These are phyloP conservation scores for Phyllotreta cruciferae DNA, from an alignment of 2,888 invertebrate species.

Conservation along the genomic window DNA sequence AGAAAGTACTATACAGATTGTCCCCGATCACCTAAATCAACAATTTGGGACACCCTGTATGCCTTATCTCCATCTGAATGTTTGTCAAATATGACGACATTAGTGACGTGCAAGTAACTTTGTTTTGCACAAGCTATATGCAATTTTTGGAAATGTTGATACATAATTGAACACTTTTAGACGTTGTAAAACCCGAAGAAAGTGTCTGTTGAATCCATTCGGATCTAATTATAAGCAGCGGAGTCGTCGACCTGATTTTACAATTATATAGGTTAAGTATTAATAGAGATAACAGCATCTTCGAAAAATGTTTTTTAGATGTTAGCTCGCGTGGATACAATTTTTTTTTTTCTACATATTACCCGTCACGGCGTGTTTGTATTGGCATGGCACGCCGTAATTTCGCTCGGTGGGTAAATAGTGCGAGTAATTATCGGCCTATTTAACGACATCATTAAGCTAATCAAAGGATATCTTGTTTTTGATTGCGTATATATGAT, in stretches of 20 bases:
- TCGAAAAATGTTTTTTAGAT: slow-evolving; percentile 29
- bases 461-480: slow-evolving; percentile 15
- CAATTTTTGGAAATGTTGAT: too few species aligned
- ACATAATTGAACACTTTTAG: too few species aligned
- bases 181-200: not conserved
- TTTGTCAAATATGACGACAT: too few species aligned
- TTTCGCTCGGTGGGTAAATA: slow-evolving; percentile 28
- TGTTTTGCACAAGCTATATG: too few species aligned
- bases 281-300: slow-evolving; percentile 38
- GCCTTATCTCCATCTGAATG: too few species aligned
- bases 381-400: slow-evolving; percentile 28
- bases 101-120: too few species aligned
- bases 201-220: slow-evolving; percentile 30
- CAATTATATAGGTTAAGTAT: slow-evolving; percentile 42
- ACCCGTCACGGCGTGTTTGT: slow-evolving; percentile 19
- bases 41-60: too few species aligned
- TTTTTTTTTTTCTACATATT: slow-evolving; percentile 14
- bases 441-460: slow-evolving; percentile 28
- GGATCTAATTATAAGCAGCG: slow-evolving; percentile 37
- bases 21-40: too few species aligned
- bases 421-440: slow-evolving; percentile 26
- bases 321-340: not conserved
- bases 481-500: too few species aligned
- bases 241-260: slow-evolving; percentile 41
- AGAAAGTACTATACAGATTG: not conserved